Conservation (phyloP, 37 sponge, comb jelly and placozoan species). For the Cliona cf. orientalis region DNA sequence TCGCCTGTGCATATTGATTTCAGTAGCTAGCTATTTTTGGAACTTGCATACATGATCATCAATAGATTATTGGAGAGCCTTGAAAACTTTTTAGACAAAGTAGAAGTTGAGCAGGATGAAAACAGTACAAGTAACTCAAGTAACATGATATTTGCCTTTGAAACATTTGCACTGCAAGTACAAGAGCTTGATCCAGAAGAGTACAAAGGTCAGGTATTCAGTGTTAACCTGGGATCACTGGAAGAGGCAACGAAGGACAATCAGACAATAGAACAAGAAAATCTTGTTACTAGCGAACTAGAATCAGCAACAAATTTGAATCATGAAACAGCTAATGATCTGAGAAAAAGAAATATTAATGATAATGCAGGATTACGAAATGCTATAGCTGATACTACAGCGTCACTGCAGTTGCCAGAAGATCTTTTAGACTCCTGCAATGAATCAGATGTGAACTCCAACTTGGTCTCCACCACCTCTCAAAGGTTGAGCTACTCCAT, state of each 20-base stretch:
- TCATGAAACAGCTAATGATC: no score
- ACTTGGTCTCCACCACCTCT: background rate
- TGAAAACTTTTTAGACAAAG: background rate
- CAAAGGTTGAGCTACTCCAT: conserved; percentile 21
- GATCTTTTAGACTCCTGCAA: background rate
- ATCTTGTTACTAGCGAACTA: no score
- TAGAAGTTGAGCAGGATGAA: background rate
- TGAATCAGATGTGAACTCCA: no score
- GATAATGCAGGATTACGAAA: no score
- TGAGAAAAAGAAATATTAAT: background rate
- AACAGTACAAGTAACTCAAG: no score
- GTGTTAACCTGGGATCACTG: conserved; percentile 40
- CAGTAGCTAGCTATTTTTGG: no score
- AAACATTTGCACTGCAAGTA: conserved; percentile 47
- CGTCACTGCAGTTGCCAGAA: background rate
- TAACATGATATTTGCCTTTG: background rate
- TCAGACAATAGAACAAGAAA: no score
- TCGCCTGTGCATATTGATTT: no score
- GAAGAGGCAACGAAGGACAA: conserved; percentile 7
- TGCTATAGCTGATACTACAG: background rate
- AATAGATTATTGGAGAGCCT: conserved; percentile 24
- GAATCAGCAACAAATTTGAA: no score
- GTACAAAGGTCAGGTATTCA: conserved; percentile 22
- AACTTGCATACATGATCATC: background rate
- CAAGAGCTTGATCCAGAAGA: conserved; percentile 16